A percentile compares a stretch with the other conserved stretches of the same genome.
These are phyloP conservation scores for Theonella swinhoei DNA, from an alignment of 37 sponge, comb jelly and placozoan genomes.

Conservation along the genomic window DNA sequence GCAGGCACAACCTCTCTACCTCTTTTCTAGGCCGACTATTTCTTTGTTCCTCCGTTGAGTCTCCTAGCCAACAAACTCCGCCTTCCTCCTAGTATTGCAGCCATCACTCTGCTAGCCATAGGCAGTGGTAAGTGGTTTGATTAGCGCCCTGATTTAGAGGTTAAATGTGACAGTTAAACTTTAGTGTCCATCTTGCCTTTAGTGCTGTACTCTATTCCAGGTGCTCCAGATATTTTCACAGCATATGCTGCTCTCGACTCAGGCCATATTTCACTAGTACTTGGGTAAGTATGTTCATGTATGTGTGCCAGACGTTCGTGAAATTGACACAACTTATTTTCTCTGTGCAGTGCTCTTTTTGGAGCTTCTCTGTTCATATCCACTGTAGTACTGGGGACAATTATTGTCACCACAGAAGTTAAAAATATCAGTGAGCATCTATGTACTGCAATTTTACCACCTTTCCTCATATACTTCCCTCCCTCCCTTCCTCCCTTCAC, in stretches of 20 bases:
- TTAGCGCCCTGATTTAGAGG: not conserved
- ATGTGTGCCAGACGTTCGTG: not conserved
- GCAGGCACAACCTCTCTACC: not conserved
- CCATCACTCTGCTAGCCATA: constrained; percentile 77
- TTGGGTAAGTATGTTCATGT: constrained; percentile 57
- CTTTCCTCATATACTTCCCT: no score
- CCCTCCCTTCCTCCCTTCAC: not conserved
- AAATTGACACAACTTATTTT: not conserved
- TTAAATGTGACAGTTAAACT: not conserved
- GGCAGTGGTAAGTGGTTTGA: constrained; percentile 66
- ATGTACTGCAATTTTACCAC: no score
- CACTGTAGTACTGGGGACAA: constrained; percentile 74
- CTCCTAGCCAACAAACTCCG: constrained; percentile 59
- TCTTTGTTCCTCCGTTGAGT: constrained; percentile 73
- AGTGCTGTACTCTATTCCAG: constrained; percentile 9
- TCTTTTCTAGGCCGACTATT: constrained; percentile 59
- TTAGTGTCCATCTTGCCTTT: not conserved
- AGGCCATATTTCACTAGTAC: constrained; percentile 52
- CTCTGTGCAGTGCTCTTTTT: constrained; percentile 61
- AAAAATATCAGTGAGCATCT: no score
- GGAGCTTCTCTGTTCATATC: constrained; percentile 87
- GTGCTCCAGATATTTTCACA: constrained; percentile 89
- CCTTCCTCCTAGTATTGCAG: constrained; percentile 69
- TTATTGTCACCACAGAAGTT: constrained; percentile 53
- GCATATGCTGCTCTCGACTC: constrained; percentile 71